A percentile compares a stretch with the other conserved stretches of the same genome.
Conservation (phyloP, 2,113 vertebrate genomes). For the Oncorhynchus mykiss region DNA sequence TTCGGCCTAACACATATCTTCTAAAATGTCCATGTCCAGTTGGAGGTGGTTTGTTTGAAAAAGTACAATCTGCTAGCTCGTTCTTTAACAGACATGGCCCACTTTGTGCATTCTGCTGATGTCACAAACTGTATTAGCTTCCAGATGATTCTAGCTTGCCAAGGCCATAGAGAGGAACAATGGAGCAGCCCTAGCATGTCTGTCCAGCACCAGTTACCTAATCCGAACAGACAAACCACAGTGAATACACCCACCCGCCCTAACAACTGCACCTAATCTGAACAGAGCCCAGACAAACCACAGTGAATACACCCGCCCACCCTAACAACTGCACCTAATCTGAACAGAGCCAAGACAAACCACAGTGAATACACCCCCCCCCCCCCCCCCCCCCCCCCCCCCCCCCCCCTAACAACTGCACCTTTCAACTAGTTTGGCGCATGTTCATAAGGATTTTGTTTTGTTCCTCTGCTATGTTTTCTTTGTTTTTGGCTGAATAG, state of each 20-base stretch:
- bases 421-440: conserved; percentile 51
- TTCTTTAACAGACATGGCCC: not conserved
- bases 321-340: conserved; percentile 54
- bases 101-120: not conserved
- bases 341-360: conserved; percentile 16
- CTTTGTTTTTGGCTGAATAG: conserved; percentile 46
- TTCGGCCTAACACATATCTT: too few relatives aligned
- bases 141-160: not conserved
- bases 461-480: conserved; percentile 17
- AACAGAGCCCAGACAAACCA: conserved; percentile 12
- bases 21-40: too few relatives aligned
- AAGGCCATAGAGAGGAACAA: conserved; percentile 21
- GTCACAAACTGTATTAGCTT: not conserved
- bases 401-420: conserved; percentile 49
- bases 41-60: too few relatives aligned
- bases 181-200: conserved; percentile 20
- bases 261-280: conserved; percentile 53
- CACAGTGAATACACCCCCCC: conserved; percentile 16
- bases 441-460: conserved; percentile 30
- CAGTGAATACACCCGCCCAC: conserved; percentile 22
- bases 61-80: too few relatives aligned
- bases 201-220: conserved; percentile 4
- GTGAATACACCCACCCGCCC: conserved; percentile 21
- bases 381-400: not conserved
- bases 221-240: conserved; percentile 30